Evolutionary conservation across 2,797 vertebrate species (phyloP).

Genomic region (Tinamus major): DNA sequence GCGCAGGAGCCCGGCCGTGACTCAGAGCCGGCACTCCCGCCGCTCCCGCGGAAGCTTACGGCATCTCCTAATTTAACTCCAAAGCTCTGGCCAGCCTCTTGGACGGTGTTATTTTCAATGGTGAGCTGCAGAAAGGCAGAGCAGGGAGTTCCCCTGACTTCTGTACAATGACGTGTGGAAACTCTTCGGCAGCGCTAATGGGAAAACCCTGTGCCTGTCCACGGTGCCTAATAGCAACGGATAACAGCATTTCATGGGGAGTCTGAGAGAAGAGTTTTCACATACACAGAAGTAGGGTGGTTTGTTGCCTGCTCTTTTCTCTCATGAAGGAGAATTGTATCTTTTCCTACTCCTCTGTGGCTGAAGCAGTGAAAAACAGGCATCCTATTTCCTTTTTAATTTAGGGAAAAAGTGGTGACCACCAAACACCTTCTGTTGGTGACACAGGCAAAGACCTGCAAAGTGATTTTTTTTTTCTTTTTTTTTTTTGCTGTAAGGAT

Average conservation of each 20-base stretch:
- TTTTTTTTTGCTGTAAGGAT: neutral
- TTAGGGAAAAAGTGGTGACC: neutral
- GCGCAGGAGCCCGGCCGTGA: neutral
- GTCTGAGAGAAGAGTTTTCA: neutral
- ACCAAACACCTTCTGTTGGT: neutral
- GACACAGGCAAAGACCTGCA: neutral
- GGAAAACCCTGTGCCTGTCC: neutral
- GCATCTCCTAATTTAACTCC: neutral
- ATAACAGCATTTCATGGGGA: neutral
- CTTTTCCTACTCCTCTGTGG: neutral
- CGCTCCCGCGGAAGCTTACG: neutral
- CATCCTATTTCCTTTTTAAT: neutral
- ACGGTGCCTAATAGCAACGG: neutral
- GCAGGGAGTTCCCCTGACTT: neutral
- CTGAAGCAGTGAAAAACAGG: neutral
- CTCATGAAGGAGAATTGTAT: neutral
- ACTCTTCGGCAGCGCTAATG: neutral
- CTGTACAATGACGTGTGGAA: constrained; percentile 36
- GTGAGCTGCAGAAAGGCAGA: neutral
- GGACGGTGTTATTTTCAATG: neutral
- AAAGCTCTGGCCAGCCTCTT: neutral
- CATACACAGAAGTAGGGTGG: accelerated
- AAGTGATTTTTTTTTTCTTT: neutral
- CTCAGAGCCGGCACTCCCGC: neutral
- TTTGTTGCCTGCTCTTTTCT: neutral